phyloP scores from a whole-genome alignment of 2,113 vertebrate genomes.

The human (Homo sapiens) region DNA sequence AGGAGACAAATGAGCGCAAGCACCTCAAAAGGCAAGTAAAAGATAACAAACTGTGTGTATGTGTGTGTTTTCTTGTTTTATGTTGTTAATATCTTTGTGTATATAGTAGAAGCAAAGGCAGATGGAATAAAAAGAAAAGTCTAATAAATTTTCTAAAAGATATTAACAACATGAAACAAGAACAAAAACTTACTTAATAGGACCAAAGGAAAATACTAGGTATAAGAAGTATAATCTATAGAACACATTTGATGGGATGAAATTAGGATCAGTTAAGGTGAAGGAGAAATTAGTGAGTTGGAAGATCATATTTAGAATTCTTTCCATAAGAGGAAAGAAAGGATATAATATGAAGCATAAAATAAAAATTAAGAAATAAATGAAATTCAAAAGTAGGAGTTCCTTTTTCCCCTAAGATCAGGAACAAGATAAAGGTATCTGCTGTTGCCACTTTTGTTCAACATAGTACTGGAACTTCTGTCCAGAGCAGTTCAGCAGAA shows the following conservation, averaged over 20 bases:
- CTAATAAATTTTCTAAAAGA: not conserved
- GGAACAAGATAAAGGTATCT: not conserved
- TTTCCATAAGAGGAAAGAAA: not conserved
- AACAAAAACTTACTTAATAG: not conserved
- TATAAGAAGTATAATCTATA: not conserved
- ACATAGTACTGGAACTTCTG: not conserved
- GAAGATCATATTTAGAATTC: not conserved
- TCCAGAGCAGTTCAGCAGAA: not conserved
- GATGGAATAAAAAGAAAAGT: not conserved
- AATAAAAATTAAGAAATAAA: constrained; percentile 19
- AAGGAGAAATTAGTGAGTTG: not conserved
- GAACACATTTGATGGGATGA: not conserved
- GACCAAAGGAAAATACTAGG: not conserved
- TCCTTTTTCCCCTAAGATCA: too few relatives aligned
- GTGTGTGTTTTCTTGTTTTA: too few relatives aligned
- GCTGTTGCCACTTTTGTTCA: not conserved
- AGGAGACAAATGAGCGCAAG: not conserved
- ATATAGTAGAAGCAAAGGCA: not conserved
- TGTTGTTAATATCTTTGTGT: too few relatives aligned
- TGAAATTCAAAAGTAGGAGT: not conserved
- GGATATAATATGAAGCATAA: not conserved
- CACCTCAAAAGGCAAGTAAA: not conserved
- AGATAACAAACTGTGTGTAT: not conserved
- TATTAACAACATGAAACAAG: not conserved
- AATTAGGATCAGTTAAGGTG: not conserved